Evolutionary conservation across 2,888 invertebrate genomes (phyloP), one percentile per base, ranked within the genome.

Genomic region (Nycteola revayana): DNA sequence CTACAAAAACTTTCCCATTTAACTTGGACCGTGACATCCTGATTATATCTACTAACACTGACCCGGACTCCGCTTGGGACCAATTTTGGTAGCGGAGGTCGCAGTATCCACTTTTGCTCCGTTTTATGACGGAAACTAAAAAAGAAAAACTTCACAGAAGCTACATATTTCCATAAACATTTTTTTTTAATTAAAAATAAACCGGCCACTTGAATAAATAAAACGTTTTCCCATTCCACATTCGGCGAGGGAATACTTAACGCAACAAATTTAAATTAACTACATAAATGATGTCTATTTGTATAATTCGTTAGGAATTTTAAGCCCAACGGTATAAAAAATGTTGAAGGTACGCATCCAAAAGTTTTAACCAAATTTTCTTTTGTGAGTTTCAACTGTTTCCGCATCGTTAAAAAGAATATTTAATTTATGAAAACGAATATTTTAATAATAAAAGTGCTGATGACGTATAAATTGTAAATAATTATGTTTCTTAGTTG

Each of bases 1-100:
- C 60, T 44, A 52, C 63, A 56, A 60, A 67, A 85, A 84, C 79
- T 82, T 83, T 84, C 75, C 77, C 79, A 81, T 85, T 82, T 78
- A 83, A 83, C 76, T 83, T 76, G 34, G 64, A 49, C 60, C 74
- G 64, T 79, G 74, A 74, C 65, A 65, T 63, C 60, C 60, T 67
- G 74, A 77, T 81, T 75, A 78, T 68, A 69, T 66, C 63, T 66
- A 65, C 67, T 63, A 61, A 59, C 55, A 40, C 42, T 42, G 42
- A 31, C 46, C 41, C 33, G 7, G 18, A 32, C 42, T 56, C 43
- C 59, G 36, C 56, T 38, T 32, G 56, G 55, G 61, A 57, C 48
- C 44, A 47, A 53, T 57, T 57, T 60, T 61, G 42, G 48, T 14
- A 5, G 14, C 14, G 5, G 14, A 14, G 14, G 14, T 14, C 14